These are phyloP conservation scores for Oscheius sp. DNA, from an alignment of 2,888 invertebrate species.

Conservation along the genomic window DNA sequence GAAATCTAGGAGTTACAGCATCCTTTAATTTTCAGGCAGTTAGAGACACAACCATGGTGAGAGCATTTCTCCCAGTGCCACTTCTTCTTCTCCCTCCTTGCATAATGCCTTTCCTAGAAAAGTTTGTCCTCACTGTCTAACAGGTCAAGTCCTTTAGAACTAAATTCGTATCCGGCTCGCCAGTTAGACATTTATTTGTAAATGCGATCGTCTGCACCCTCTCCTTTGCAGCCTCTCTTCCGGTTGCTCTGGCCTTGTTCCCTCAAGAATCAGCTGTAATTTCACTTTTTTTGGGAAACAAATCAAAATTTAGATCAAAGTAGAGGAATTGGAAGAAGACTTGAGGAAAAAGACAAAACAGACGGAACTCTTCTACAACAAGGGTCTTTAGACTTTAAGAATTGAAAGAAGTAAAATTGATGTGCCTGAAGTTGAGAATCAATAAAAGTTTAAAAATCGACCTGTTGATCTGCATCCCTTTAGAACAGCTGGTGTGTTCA, in stretches of 20 bases:
- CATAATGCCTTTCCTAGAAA: slow-evolving; percentile 66
- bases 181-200: slow-evolving; percentile 71
- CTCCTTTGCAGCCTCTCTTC: slow-evolving; percentile 72
- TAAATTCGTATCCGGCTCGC: slow-evolving; percentile 69
- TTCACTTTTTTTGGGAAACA: too few species aligned
- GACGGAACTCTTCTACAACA: slow-evolving; percentile 48
- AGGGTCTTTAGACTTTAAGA: slow-evolving; percentile 37
- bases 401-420: neutral
- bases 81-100: slow-evolving; percentile 63
- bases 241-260: slow-evolving; percentile 73
- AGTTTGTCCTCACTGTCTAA: slow-evolving; percentile 34
- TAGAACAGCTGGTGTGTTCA: slow-evolving; percentile 3
- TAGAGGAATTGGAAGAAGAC: slow-evolving; percentile 40
- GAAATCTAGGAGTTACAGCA: too few species aligned
- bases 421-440: neutral
- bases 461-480: neutral
- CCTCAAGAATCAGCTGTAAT: slow-evolving; percentile 71
- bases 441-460: neutral
- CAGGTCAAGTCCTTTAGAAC: slow-evolving; percentile 55
- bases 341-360: slow-evolving; percentile 36
- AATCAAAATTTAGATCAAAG: too few species aligned
- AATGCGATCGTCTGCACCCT: slow-evolving; percentile 72
- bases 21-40: slow-evolving; percentile 28
- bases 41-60: slow-evolving; percentile 62
- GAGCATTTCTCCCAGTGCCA: slow-evolving; percentile 66